Conservation (phyloP, 2,797 vertebrate genomes). For the Cercopithecus diana region DNA sequence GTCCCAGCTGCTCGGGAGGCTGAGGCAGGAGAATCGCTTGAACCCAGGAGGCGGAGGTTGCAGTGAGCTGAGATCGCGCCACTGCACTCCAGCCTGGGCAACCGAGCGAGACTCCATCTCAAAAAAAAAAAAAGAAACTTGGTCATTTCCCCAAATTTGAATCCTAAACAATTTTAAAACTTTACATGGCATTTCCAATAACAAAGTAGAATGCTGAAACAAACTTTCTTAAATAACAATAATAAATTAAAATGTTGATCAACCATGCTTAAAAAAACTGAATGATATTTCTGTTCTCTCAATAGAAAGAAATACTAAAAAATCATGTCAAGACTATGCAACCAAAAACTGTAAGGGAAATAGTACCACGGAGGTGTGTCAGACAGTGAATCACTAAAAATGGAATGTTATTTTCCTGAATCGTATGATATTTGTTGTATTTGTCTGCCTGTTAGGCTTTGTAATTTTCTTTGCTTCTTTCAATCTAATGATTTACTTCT, state of each 20-base stretch:
- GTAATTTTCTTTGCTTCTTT: background rate
- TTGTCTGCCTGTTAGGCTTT: background rate
- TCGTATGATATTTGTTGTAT: background rate
- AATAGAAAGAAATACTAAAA: conserved; percentile 12
- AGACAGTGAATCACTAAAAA: conserved; percentile 11
- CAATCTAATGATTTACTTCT: background rate
- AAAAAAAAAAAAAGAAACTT: background rate
- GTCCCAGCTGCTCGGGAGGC: too few species aligned
- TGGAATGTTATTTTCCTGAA: background rate
- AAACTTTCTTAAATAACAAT: conserved; percentile 13
- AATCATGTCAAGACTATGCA: background rate
- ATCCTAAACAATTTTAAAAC: conserved; percentile 5
- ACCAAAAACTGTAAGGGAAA: background rate
- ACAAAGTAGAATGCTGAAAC: background rate
- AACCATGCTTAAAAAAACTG: background rate
- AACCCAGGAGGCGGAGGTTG: too few species aligned
- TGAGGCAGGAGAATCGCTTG: too few species aligned
- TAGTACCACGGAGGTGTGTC: background rate
- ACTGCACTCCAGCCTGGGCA: too few species aligned
- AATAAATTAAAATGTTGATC: background rate
- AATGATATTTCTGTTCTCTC: conserved; percentile 13
- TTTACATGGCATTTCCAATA: background rate
- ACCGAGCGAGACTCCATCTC: rapidly evolving
- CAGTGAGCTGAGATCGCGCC: too few species aligned
- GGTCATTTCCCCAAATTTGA: conserved; percentile 9